Evolutionary conservation across 2,797 vertebrate genomes (phyloP).

Genomic region (Cyprinodon diabolis): DNA sequence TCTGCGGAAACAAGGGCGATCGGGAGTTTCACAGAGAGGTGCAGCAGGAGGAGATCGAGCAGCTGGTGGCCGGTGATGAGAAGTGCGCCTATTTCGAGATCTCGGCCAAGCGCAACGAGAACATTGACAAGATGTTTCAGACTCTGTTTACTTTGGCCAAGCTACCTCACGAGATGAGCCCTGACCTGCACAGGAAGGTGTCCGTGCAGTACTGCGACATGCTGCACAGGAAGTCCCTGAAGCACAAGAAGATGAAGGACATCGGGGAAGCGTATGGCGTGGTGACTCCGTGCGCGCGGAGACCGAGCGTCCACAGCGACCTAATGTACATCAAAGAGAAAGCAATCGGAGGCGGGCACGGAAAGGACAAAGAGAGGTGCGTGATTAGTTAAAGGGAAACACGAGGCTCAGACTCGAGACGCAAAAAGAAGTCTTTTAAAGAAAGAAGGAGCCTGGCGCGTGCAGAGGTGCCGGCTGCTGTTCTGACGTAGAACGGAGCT

Average conservation of each 20-base stretch:
- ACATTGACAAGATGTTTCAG: slow-evolving; percentile 96
- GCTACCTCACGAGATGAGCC: slow-evolving; percentile 97
- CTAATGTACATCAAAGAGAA: slow-evolving; percentile 97
- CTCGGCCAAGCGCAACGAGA: slow-evolving; percentile 95
- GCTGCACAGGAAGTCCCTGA: slow-evolving; percentile 88
- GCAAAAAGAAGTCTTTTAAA: slow-evolving; percentile 11
- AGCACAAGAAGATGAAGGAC: slow-evolving; percentile 85
- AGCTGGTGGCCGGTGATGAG: slow-evolving; percentile 87
- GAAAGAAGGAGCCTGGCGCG: slow-evolving; percentile 25
- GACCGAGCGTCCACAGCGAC: slow-evolving; percentile 97
- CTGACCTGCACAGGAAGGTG: slow-evolving; percentile 93
- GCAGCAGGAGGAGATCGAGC: slow-evolving; percentile 88
- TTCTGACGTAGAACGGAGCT: slow-evolving; percentile 19
- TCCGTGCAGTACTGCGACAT: slow-evolving; percentile 93
- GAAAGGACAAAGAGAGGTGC: slow-evolving; percentile 92
- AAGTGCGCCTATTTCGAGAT: slow-evolving; percentile 96
- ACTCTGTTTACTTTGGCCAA: slow-evolving; percentile 93
- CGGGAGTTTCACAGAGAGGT: slow-evolving; percentile 91
- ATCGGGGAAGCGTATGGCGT: slow-evolving; percentile 90
- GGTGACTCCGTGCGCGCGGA: slow-evolving; percentile 91
- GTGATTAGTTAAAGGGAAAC: slow-evolving; percentile 86
- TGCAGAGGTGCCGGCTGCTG: slow-evolving; percentile 23
- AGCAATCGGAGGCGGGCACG: slow-evolving; percentile 84
- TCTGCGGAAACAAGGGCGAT: slow-evolving; percentile 97
- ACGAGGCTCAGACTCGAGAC: not conserved